Evolutionary conservation across 64 coral and sea anemone genomes (phyloP), one percentile per base, ranked within the genome.

Genomic region (Pocillopora verrucosa): DNA sequence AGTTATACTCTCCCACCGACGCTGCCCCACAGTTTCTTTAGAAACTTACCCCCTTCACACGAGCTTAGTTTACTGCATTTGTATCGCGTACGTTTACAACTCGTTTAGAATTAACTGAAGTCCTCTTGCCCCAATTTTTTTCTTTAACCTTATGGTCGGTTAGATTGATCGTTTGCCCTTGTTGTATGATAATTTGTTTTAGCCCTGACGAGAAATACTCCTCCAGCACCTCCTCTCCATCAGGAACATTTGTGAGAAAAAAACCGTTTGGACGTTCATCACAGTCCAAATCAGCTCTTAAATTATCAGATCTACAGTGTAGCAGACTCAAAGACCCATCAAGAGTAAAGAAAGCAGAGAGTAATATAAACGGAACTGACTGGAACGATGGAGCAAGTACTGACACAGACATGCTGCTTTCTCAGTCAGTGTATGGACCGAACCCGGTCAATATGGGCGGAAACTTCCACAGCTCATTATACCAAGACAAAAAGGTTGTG

Each of bases 401-500:
- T 16, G 91, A 99, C 75, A 99, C 97, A 17, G 97, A 99, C 25
- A 88, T 99, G 58, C 62, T 99, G 36, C 78, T 99, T 11, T 93
- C 93, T 5, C 93, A 99, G 62, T 79, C 97, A n/a, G 95, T 99
- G 25, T 99, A 99, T 65, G 97, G 97, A 13, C 15, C 69, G 15
- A 61, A 87, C 63, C 97, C 97, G 37, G 94, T 99, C 1, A 99
- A 99, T 59, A 99, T 99, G 97, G 97, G 97, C 17, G 97, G 97
- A 16, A 59, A 90, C 6, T 80, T 99, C 11, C 97, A 99, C 61
- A 90, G 90, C 57, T 76, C 93, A 36, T 93, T 99, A 57, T 93
- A 89, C 59, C 73, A 89, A 64, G 97, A 99, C 61, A 91, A 86
- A 57, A 99, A 90, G 69, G 91, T 95, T 38, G 73, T 14, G 16